These are phyloP conservation scores for Elephantulus edwardii DNA, from an alignment of 2,113 vertebrate species.

Conservation along the genomic window DNA sequence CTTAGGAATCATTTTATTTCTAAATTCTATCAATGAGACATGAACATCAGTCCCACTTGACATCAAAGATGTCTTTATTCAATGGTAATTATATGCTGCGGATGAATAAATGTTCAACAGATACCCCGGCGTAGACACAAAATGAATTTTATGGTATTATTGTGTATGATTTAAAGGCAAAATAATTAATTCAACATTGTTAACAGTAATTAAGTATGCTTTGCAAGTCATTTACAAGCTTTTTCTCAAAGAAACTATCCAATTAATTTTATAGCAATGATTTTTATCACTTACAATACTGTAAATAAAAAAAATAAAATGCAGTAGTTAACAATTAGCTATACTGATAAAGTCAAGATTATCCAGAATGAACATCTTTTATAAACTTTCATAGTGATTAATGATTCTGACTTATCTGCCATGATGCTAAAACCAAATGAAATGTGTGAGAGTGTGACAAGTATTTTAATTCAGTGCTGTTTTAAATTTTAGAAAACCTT, in stretches of 20 bases:
- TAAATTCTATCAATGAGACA: not conserved
- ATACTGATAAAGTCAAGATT: not conserved
- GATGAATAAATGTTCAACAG: not conserved
- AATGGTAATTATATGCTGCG: not conserved
- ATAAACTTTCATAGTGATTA: not conserved
- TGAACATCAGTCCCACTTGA: not conserved
- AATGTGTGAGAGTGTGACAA: not conserved
- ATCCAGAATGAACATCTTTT: not conserved
- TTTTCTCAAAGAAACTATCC: constrained; percentile 5
- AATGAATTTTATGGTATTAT: not conserved
- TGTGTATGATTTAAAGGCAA: not conserved
- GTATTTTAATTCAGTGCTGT: not conserved
- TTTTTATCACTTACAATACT: not conserved
- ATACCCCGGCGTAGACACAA: not conserved
- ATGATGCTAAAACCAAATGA: constrained; percentile 5
- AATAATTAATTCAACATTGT: not conserved
- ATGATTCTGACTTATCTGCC: not conserved
- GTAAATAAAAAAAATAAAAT: not conserved
- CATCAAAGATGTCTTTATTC: not conserved
- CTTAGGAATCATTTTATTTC: not conserved
- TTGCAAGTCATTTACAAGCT: not conserved
- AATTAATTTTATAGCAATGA: not conserved
- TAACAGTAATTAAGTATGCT: not conserved
- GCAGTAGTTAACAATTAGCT: not conserved
- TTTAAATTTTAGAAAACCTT: not conserved